Evolutionary conservation across 2,888 invertebrate species (phyloP), one percentile per base, ranked within the genome.

Genomic region (Ormyrus thymus): DNA sequence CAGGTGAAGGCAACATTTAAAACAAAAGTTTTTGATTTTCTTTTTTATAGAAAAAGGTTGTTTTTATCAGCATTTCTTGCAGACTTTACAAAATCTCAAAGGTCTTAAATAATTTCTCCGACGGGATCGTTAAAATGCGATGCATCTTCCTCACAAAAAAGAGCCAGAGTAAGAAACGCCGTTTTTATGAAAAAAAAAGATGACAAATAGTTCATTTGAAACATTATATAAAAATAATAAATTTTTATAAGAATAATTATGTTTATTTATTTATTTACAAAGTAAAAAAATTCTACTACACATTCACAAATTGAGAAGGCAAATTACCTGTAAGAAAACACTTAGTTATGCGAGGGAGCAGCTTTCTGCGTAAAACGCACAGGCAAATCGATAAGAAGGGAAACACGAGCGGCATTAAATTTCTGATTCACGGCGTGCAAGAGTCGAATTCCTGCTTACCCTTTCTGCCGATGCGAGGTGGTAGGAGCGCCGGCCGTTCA

Each of bases 21-120:
- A 29, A 3, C 29, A 29, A 29, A 29, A 1, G 29, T 29, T 29
- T 29, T 29, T 29, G 1, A 29, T 29, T 29, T 29, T 29, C 3
- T 29, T 29, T n/a, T n/a, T n/a, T n/a, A n/a, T 29, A 29, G 1
- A 29, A 3, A 29, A 29, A 29, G 29, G 2, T 29, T 29, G 3
- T 29, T 29, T 29, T 29, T 29, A 29, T 29, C 29, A 29, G 29
- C 68, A 81, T 78, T 82, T 79, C 73, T 79, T 84, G 82, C 76
- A 84, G 83, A 78, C 83, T 85, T 84, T 83, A 83, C 83, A 85
- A 83, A 83, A 83, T 81, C 83, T 79, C 81, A 43, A 82, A 84
- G 82, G 83, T 85, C 82, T 81, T 82, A 72, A 15, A 78, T 74
- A 68, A 71, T 79, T 79, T 74, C 74, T 76, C 64, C 66, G 43